phyloP scores from a whole-genome alignment of 35 echinoderm and acorn worm species.

The Lytechinus variegatus region DNA sequence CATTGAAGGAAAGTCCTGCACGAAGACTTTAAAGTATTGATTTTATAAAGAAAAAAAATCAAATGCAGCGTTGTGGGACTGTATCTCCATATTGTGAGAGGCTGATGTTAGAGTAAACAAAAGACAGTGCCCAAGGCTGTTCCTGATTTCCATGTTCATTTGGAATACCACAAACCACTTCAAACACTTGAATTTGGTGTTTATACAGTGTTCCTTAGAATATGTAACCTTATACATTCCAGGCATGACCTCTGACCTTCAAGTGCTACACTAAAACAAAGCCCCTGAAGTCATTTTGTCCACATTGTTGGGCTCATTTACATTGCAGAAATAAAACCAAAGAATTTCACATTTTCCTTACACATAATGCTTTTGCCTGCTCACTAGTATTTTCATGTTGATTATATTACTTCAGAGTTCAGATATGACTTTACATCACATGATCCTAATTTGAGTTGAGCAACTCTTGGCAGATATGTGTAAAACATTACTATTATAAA shows the following conservation, averaged over 20 bases:
- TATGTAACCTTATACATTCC: constrained; percentile 4
- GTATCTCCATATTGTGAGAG: neutral
- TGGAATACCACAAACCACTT: constrained; percentile 2
- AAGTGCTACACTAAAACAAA: constrained; percentile 11
- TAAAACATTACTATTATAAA: too few relatives aligned
- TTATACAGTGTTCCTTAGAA: neutral
- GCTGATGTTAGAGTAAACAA: neutral
- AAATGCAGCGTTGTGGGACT: neutral
- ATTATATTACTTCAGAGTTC: too few relatives aligned
- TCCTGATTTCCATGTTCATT: neutral
- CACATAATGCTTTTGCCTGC: too few relatives aligned
- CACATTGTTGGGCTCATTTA: neutral
- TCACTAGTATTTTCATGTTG: too few relatives aligned
- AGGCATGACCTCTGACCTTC: neutral
- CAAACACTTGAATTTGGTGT: constrained; percentile 2
- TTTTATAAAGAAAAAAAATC: neutral
- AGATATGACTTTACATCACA: too few relatives aligned
- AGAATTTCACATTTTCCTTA: too few relatives aligned
- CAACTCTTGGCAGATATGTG: too few relatives aligned
- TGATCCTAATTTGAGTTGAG: too few relatives aligned
- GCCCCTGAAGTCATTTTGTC: neutral
- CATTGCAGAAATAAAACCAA: too few relatives aligned
- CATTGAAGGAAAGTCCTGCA: too few relatives aligned
- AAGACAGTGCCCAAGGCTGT: neutral
- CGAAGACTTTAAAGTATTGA: neutral